phyloP scores from a whole-genome alignment of 2,113 vertebrate species.

The Vulpes ferrilata region DNA sequence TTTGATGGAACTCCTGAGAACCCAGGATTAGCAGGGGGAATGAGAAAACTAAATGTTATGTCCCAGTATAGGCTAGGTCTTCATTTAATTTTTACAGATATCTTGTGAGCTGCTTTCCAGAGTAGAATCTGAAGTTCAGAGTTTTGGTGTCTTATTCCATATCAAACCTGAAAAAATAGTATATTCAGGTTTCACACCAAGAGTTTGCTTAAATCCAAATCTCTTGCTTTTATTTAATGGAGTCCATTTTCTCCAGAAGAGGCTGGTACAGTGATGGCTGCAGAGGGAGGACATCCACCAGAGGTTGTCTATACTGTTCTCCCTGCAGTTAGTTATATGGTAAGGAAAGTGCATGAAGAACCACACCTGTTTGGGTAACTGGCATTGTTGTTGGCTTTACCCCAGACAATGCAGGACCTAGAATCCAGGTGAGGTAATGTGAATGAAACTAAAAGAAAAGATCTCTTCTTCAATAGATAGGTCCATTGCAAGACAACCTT shows the following conservation, averaged over 20 bases:
- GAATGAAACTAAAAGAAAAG: not conserved
- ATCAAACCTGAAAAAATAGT: not conserved
- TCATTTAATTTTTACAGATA: not conserved
- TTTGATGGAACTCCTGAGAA: not conserved
- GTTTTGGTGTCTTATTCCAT: not conserved
- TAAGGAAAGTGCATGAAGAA: not conserved
- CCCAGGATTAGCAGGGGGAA: not conserved
- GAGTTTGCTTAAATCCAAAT: not conserved
- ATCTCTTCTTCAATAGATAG: not conserved
- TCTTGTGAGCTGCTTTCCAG: not conserved
- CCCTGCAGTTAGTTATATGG: not conserved
- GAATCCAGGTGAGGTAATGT: not conserved
- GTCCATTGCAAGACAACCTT: not conserved
- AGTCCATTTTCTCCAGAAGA: not conserved
- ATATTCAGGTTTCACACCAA: not conserved
- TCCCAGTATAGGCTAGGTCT: rapidly evolving
- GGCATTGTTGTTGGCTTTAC: not conserved
- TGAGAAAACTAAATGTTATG: not conserved
- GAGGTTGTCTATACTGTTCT: not conserved
- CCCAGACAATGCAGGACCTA: not conserved
- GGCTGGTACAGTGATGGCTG: not conserved
- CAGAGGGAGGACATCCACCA: not conserved
- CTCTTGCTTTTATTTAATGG: not conserved
- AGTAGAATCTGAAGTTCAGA: not conserved
- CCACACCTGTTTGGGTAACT: not conserved